Evolutionary conservation across 2,888 invertebrate genomes (phyloP), one percentile per base, ranked within the genome.

Genomic region (Chymomyza caudatula): DNA sequence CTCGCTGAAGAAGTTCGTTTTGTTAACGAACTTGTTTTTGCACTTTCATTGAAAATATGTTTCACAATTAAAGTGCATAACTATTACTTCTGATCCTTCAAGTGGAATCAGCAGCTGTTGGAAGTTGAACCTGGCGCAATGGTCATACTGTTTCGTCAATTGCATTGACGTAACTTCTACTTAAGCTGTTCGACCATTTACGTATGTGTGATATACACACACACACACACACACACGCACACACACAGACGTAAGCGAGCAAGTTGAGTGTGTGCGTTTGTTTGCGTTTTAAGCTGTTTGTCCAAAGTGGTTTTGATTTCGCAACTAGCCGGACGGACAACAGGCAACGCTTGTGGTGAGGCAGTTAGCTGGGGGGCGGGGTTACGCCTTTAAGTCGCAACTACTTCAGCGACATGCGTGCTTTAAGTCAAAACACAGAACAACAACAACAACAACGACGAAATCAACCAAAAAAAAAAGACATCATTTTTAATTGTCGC

Each of bases 231-330:
- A 53, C 65, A 49, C 54, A 58, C 44, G 59, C 44, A 59, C 47
- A 59, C 52, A 63, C 20, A 37, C 29, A 37, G 8, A 37, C 29
- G 29, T 37, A 37, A 37, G 29, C 29, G 11, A 37, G 8, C 66
- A 66, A 64, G 4, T 43, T 63, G 20, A 37, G 63, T 66, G 71
- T 71, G 65, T 70, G 84, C 78, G 81, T 80, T 13, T 43, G 4
- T 43, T 43, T 43, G 43, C 13, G 13, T 15, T 47, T 47, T 47
- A 47, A 47, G 47, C 47, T 47, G 47, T 74, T 71, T 67, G 74
- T 67, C 73, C 65, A 76, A 83, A 80, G 79, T 80, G 81, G 81
- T 80, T 80, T 83, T 69, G 64, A 80, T 80, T 80, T 80, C 84
- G 78, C 73, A 71, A 74, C 63, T 67, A 67, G 52, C 54, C 58